phyloP scores from a whole-genome alignment of 2,113 vertebrate genomes.

The Sebastes fasciatus region DNA sequence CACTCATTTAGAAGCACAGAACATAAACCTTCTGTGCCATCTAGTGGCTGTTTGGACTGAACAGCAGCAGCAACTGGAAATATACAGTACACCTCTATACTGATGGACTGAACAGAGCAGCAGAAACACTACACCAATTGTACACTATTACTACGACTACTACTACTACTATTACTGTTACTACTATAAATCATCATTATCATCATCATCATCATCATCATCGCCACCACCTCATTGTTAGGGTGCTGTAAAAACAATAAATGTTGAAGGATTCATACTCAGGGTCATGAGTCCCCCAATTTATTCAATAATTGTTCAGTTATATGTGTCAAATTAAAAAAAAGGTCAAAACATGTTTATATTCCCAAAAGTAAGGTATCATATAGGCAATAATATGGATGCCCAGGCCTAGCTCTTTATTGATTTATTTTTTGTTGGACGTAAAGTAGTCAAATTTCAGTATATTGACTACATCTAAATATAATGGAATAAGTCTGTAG shows the following conservation, averaged over 20 bases:
- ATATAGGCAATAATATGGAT: neutral
- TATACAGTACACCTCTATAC: neutral
- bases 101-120: neutral
- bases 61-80: neutral
- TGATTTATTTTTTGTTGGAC: neutral
- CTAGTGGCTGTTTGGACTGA: conserved; percentile 7
- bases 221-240: too few relatives aligned
- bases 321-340: too few relatives aligned
- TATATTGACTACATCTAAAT: neutral
- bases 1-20: neutral
- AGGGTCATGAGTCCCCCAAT: too few relatives aligned
- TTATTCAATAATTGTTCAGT: neutral
- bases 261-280: neutral
- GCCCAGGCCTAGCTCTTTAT: neutral
- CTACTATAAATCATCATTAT: too few relatives aligned
- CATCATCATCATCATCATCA: too few relatives aligned
- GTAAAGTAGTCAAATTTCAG: neutral
- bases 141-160: neutral
- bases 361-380: neutral
- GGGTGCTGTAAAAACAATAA: neutral
- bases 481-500: neutral
- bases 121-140: neutral
- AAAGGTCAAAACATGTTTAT: neutral
- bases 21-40: conserved; percentile 15
- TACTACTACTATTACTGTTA: neutral